Percentiles rank a stretch among this genome's conserved stretches.
These are phyloP conservation scores for Meteorus sp. DNA, from an alignment of 1,140 invertebrate species.

Conservation along the genomic window DNA sequence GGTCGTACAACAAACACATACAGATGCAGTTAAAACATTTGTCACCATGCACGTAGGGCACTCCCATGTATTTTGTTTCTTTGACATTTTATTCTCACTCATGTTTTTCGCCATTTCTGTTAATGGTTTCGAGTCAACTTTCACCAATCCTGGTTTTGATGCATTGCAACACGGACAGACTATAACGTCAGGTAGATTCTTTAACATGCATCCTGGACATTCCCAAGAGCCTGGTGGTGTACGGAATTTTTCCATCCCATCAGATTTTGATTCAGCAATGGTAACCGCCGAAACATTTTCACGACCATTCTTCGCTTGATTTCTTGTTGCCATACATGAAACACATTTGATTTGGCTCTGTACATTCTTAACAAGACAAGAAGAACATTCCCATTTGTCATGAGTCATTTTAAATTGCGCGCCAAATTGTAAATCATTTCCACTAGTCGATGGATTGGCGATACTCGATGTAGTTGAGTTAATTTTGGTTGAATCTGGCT, in stretches of 20 bases:
- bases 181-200: conserved; percentile 56
- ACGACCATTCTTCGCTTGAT: neutral
- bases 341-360: conserved; percentile 62
- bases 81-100: conserved; percentile 29
- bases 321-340: conserved; percentile 62
- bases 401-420: conserved; percentile 59
- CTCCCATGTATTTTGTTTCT: conserved; percentile 54
- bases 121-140: conserved; percentile 33
- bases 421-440: conserved; percentile 17
- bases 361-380: conserved; percentile 70
- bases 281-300: conserved; percentile 1
- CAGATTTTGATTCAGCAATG: conserved; percentile 12
- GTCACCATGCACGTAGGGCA: conserved; percentile 62
- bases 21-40: conserved; percentile 53
- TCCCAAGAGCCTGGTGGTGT: conserved; percentile 59
- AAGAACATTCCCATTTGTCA: conserved; percentile 67
- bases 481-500: conserved; percentile 25
- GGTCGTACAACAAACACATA: conserved; percentile 26
- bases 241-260: conserved; percentile 55
- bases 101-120: neutral
- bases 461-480: conserved; percentile 1
- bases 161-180: conserved; percentile 74
- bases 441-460: neutral
- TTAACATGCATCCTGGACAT: conserved; percentile 65
- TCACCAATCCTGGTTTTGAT: conserved; percentile 60